These are phyloP conservation scores for Melinopterus prodromus DNA, from an alignment of 2,888 invertebrate species.

Conservation along the genomic window DNA sequence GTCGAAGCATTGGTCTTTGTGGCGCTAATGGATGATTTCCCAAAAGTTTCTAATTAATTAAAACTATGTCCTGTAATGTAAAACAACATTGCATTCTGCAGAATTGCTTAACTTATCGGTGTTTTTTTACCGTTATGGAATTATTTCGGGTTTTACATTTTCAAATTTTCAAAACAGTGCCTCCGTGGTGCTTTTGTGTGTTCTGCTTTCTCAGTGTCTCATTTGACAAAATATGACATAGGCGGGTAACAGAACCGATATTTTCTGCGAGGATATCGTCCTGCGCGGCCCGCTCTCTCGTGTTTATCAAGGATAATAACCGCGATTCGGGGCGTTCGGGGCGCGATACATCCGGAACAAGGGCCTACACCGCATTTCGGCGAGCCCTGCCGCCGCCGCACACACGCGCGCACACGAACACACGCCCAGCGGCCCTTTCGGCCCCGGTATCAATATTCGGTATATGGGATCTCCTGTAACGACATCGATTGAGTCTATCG, in stretches of 20 bases:
- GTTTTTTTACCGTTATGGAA: no score
- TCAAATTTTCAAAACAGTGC: no score
- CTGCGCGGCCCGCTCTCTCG: neutral
- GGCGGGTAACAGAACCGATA: neutral
- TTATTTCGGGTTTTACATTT: no score
- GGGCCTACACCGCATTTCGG: constrained; percentile 33
- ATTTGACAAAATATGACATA: no score
- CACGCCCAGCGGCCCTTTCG: constrained; percentile 41
- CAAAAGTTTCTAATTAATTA: no score
- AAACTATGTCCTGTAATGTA: no score
- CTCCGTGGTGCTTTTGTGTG: no score
- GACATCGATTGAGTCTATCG: constrained; percentile 60
- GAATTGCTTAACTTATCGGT: no score
- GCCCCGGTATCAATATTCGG: constrained; percentile 52
- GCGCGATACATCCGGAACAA: constrained; percentile 36
- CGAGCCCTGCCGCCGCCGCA: constrained; percentile 19
- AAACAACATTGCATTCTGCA: no score
- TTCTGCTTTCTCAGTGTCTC: no score
- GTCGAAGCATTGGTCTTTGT: no score
- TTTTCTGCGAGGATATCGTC: neutral
- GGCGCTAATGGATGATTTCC: no score
- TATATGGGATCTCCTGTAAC: constrained; percentile 56
- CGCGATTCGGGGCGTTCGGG: constrained; percentile 17
- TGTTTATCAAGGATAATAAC: constrained; percentile 35
- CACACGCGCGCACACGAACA: constrained; percentile 15